Evolutionary conservation across 2,797 vertebrate genomes (phyloP), one percentile per base, ranked within the genome.

Genomic region (Periparus ater): DNA sequence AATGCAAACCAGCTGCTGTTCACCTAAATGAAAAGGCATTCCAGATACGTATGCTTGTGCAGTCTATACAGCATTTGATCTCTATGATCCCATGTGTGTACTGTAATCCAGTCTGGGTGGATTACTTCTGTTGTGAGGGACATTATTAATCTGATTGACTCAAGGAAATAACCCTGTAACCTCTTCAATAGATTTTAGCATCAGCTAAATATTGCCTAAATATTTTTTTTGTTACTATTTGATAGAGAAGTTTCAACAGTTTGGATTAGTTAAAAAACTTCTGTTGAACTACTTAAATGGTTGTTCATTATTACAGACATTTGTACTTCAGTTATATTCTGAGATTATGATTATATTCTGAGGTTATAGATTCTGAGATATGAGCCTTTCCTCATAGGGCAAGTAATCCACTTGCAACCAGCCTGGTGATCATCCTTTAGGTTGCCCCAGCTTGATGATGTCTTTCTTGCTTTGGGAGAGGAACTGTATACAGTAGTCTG

Each of bases 31-130:
- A 77, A 76, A 60, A 48, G 15, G 6, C 5, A 79, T 72, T 85
- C 65, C 42, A 42, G 45, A 26, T 21, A 45, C 2, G 1, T 23
- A 15, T 8, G 6, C 23, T 62, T 47, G 11, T 47, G 44, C 8
- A 57, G 22, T 40, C 9, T 47, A 1, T 60, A 63, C 16, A 80
- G n/a, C 15, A 36, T 40, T 62, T 58, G 30, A 13, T 63, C 23
- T 58, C 3, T 48, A 10, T 36, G 44, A 83, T 55, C 30, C n/a
- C 40, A 14, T 3, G 0, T 44, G 10, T 3, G 1, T 17, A 25
- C 13, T 25, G 19, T n/a, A 58, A 47, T 20, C 17, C 27, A 54
- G 36, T 9, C 19, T 44, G 36, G 14, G 25, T 60, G 25, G 30
- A 30, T 19, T 70, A 20, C 21, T 8, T 54, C 62, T 58, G 25